These are phyloP conservation scores for Nyctibius grandis DNA, from an alignment of 2,797 vertebrate genomes.

Conservation along the genomic window DNA sequence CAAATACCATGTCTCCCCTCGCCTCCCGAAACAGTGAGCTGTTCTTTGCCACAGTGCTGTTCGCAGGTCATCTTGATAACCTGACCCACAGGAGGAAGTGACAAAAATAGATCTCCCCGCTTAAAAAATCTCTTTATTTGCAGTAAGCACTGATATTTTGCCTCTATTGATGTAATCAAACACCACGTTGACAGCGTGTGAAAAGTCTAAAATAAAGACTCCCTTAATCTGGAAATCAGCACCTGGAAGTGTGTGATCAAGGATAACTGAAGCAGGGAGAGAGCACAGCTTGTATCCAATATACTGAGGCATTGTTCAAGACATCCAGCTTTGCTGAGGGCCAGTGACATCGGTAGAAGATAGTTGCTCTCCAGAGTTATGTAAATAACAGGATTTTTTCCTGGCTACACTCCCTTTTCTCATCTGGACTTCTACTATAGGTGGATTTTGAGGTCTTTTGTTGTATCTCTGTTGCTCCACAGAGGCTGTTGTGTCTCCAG, in stretches of 20 bases:
- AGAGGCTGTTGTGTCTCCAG: not conserved
- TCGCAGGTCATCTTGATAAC: constrained; percentile 58
- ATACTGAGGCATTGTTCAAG: constrained; percentile 31
- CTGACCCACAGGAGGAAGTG: constrained; percentile 20
- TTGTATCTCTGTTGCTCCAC: not conserved
- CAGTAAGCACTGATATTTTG: constrained; percentile 33
- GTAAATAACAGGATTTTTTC: not conserved
- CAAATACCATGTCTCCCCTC: constrained; percentile 10
- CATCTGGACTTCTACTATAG: not conserved
- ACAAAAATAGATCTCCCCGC: constrained; percentile 40
- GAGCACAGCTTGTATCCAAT: not conserved
- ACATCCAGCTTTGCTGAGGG: not conserved
- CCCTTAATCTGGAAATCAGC: constrained; percentile 60
- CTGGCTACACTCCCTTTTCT: not conserved
- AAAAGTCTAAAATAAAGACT: constrained; percentile 62
- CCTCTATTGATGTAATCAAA: constrained; percentile 53
- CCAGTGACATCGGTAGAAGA: not conserved
- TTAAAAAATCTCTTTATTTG: constrained; percentile 51
- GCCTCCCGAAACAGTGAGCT: not conserved
- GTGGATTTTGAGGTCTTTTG: not conserved
- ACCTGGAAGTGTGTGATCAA: constrained; percentile 37
- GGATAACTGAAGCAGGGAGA: not conserved
- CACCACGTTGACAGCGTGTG: constrained; percentile 34
- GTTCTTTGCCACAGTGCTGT: not conserved
- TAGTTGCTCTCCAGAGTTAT: not conserved